These are phyloP conservation scores for Parotocinclus haroldoi DNA, from an alignment of 2,797 vertebrate genomes.

Conservation along the genomic window DNA sequence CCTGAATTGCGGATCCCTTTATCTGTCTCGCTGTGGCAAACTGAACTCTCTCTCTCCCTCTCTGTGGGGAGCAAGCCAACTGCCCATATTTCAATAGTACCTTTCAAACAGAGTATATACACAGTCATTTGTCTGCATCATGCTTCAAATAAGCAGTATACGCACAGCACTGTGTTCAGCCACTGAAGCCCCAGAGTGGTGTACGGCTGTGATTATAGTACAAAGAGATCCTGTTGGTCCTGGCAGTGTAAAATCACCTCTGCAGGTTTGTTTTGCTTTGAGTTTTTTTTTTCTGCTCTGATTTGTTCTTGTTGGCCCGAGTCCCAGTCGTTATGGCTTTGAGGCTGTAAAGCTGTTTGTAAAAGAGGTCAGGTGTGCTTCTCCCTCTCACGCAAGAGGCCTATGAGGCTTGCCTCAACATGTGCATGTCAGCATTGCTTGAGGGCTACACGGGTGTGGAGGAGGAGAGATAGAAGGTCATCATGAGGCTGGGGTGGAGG, in stretches of 20 bases:
- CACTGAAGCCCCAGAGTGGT: conserved; percentile 27
- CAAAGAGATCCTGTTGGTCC: conserved; percentile 26
- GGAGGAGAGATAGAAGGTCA: conserved; percentile 9
- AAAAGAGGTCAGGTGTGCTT: conserved; percentile 45
- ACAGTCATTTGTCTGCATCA: conserved; percentile 29
- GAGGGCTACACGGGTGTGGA: conserved; percentile 14
- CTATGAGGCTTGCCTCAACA: conserved; percentile 45
- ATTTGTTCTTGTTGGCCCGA: conserved; percentile 58
- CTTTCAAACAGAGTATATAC: conserved; percentile 40
- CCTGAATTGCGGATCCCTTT: conserved; percentile 58
- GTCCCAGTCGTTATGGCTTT: conserved; percentile 51
- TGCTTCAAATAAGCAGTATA: conserved; percentile 6
- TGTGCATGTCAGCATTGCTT: conserved; percentile 32
- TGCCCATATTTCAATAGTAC: conserved; percentile 36
- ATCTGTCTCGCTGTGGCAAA: conserved; percentile 54
- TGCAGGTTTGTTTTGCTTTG: conserved; percentile 54
- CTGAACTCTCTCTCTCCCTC: conserved; percentile 43
- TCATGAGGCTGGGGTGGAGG: not conserved
- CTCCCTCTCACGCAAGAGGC: conserved; percentile 52
- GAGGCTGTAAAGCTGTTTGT: conserved; percentile 19
- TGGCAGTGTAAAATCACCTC: conserved; percentile 48
- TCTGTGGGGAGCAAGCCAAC: conserved; percentile 8
- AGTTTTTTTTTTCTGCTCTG: conserved; percentile 28
- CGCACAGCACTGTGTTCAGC: conserved; percentile 1
- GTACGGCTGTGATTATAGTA: conserved; percentile 23